Evolutionary conservation across 2,113 vertebrate species (phyloP).

Genomic region (Festucalex cinctus): DNA sequence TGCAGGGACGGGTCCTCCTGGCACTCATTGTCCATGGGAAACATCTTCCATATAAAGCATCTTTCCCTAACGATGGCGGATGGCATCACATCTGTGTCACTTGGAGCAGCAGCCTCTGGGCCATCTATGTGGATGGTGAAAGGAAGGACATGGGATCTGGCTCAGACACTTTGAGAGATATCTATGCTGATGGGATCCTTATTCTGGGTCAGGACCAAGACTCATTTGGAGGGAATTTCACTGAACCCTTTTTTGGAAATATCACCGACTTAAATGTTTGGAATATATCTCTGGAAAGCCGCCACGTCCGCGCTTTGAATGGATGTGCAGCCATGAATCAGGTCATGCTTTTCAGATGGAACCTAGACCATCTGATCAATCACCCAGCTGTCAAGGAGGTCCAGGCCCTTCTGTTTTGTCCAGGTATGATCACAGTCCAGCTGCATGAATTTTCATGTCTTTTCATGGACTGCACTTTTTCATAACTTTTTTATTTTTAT

Average conservation of each 20-base stretch:
- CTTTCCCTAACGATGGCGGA: constrained; percentile 71
- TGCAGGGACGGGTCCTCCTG: constrained; percentile 69
- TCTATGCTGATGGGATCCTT: constrained; percentile 76
- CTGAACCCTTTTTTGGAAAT: constrained; percentile 86
- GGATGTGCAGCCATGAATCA: constrained; percentile 58
- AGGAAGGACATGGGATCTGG: constrained; percentile 60
- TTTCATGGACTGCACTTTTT: neutral
- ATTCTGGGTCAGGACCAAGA: constrained; percentile 91
- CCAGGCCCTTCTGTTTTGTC: constrained; percentile 67
- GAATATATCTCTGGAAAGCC: constrained; percentile 59
- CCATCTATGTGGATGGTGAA: constrained; percentile 77
- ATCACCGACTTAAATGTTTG: constrained; percentile 83
- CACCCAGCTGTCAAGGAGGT: constrained; percentile 62
- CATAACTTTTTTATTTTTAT: too few relatives aligned
- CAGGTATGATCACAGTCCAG: constrained; percentile 57
- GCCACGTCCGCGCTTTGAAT: constrained; percentile 70
- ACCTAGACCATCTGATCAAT: constrained; percentile 49
- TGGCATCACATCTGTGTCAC: constrained; percentile 88
- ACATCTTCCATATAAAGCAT: constrained; percentile 77
- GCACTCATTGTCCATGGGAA: constrained; percentile 83
- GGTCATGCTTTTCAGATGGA: constrained; percentile 76
- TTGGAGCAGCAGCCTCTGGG: constrained; percentile 73
- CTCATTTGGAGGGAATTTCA: constrained; percentile 84
- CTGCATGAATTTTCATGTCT: neutral
- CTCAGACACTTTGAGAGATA: constrained; percentile 59